Base-by-base conservation (phyloP, 2,797 vertebrate genomes). In the Atherinosoma microstoma region DNA sequence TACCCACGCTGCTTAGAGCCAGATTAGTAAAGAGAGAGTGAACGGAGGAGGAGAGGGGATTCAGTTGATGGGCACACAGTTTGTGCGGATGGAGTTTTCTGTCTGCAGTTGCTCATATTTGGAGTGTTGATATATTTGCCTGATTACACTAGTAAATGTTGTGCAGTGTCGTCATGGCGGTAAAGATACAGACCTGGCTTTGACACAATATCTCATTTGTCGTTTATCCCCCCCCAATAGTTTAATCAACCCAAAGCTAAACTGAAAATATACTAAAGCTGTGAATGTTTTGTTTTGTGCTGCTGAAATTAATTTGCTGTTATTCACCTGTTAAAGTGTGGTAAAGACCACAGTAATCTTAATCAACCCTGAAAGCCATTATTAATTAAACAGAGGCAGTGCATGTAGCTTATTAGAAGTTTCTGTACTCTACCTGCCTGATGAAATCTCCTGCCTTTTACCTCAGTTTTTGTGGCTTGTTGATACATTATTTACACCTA, bases 1-100 rank as follows among this genome's bases (percentile, higher is more conserved):
- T 83, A 63, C 92, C 91, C 87, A 90, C 89, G 32, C 84, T 80
- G 86, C 71, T 85, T 57, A 73, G 76, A 88, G 78, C 61, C 82
- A 91, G 84, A 89, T 86, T 81, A 87, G 86, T 83, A 42, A 16
- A 86, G 72, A 81, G 29, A 3, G 45, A 65, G 67, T 71, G 61
- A 75, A 75, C 73, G 64, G 76, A 35, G 65, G 67, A 35, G 65
- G 67, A 63, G 64, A 35, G 49, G 51, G 60, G 64, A 68, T 79
- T 82, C 58, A 53, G 69, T 73, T 75, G 78, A 82, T 79, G 64
- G 58, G 68, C 66, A 83, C 13, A 12, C 49, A 57, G 47, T 60
- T 76, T 57, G 59, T 49, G 80, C 70, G 80, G 57, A 79, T 76
- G 49, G 69, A 76, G 77, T 84, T 77, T 47, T 53, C 63, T 72